phyloP scores from a whole-genome alignment of 2,113 vertebrate species.

The Oncorhynchus masou region DNA sequence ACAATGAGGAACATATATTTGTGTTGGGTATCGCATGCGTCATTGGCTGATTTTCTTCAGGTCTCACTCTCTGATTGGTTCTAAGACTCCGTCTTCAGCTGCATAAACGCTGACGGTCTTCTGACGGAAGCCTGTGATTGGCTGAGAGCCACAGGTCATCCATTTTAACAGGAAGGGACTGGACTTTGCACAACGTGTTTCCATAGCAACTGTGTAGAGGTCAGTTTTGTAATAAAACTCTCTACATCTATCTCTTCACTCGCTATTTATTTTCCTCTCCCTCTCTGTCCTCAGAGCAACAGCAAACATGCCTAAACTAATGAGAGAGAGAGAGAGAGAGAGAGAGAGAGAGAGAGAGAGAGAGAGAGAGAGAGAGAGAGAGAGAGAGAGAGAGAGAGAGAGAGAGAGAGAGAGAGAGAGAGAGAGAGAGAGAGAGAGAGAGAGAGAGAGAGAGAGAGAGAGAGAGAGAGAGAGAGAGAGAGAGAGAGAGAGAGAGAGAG shows the following conservation, averaged over 20 bases:
- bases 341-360: too few relatives aligned
- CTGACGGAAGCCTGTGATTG: constrained; percentile 42
- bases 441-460: too few relatives aligned
- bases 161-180: constrained; percentile 21
- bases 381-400: too few relatives aligned
- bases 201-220: constrained; percentile 52
- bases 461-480: too few relatives aligned
- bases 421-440: too few relatives aligned
- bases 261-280: neutral
- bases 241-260: constrained; percentile 23
- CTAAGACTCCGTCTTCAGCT: constrained; percentile 7
- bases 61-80: neutral
- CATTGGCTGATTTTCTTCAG: neutral
- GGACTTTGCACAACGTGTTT: constrained; percentile 35
- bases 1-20: neutral
- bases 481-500: too few relatives aligned
- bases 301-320: constrained; percentile 37
- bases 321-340: too few relatives aligned
- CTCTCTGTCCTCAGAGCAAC: constrained; percentile 28
- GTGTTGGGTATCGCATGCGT: neutral
- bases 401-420: too few relatives aligned
- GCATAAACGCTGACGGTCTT: too few relatives aligned
- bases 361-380: too few relatives aligned
- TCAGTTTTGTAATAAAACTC: constrained; percentile 61
- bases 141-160: constrained; percentile 32